These are phyloP conservation scores for Paraplagusia blochii DNA, from an alignment of 2,113 vertebrate species.

Conservation along the genomic window DNA sequence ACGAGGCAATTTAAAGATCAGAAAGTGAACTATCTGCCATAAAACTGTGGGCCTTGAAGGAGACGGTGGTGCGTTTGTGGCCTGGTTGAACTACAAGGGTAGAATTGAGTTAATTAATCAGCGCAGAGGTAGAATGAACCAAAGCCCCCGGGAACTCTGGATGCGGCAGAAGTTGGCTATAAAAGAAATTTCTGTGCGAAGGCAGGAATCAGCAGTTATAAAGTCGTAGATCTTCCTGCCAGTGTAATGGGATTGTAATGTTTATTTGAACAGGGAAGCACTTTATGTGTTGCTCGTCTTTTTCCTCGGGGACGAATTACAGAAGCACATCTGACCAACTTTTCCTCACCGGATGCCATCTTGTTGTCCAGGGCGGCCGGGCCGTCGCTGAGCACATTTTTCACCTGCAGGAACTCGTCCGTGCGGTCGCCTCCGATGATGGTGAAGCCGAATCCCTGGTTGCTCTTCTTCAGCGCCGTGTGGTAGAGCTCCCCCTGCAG, in stretches of 20 bases:
- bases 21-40: slow-evolving; percentile 26
- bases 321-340: not conserved
- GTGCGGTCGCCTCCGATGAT: slow-evolving; percentile 95
- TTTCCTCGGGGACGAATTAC: not conserved
- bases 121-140: slow-evolving; percentile 15
- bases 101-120: slow-evolving; percentile 14
- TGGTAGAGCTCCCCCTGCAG: slow-evolving; percentile 87
- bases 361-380: slow-evolving; percentile 92
- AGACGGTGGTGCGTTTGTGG: slow-evolving; percentile 16
- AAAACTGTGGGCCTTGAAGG: slow-evolving; percentile 16
- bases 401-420: slow-evolving; percentile 96
- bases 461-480: slow-evolving; percentile 88
- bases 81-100: slow-evolving; percentile 23
- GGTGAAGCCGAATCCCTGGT: slow-evolving; percentile 95
- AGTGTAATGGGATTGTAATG: slow-evolving; percentile 14
- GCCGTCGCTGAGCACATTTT: slow-evolving; percentile 91
- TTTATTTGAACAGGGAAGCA: not conserved
- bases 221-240: slow-evolving; percentile 8
- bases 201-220: not conserved
- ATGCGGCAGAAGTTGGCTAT: not conserved
- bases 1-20: slow-evolving; percentile 41
- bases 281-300: not conserved
- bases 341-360: slow-evolving; percentile 85
- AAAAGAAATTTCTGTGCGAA: slow-evolving; percentile 12
- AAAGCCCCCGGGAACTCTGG: slow-evolving; percentile 7